Evolutionary conservation across 2,888 invertebrate species (phyloP).

Genomic region (Acanthosepion pharaonis): DNA sequence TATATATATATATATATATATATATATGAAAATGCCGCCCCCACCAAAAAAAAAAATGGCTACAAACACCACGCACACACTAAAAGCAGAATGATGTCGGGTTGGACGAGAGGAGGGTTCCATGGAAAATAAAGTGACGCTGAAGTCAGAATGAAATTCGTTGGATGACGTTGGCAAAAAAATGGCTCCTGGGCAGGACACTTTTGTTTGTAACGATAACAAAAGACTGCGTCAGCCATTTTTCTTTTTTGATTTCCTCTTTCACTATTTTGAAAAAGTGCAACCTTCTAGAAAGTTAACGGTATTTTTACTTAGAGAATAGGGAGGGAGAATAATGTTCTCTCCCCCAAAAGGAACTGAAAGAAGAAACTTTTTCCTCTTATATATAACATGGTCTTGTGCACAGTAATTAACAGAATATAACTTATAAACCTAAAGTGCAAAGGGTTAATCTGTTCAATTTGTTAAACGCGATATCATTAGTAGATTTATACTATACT

Average conservation of each 20-base stretch:
- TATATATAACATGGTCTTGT: neutral
- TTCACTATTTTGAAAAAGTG: neutral
- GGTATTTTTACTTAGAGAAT: neutral
- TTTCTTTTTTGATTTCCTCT: neutral
- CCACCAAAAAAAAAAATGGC: too few species aligned
- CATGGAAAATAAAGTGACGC: neutral
- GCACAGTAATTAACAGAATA: neutral
- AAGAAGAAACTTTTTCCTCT: neutral
- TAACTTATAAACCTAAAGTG: neutral
- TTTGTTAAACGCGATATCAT: too few species aligned
- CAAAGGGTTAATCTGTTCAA: too few species aligned
- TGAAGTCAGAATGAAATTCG: neutral
- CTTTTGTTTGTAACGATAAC: conserved; percentile 33
- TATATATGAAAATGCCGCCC: too few species aligned
- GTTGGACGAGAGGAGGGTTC: neutral
- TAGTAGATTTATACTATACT: too few species aligned
- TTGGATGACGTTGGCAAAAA: neutral
- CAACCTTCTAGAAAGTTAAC: neutral
- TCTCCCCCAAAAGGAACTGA: neutral
- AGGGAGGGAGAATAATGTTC: neutral
- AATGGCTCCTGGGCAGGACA: conserved; percentile 2
- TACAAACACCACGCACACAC: too few species aligned
- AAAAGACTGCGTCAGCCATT: neutral
- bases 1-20: too few species aligned
- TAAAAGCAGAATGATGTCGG: neutral